Percentiles rank a stretch among this genome's conserved stretches.
These are phyloP conservation scores for Melospiza georgiana DNA, from an alignment of 2,113 vertebrate species.

Conservation along the genomic window DNA sequence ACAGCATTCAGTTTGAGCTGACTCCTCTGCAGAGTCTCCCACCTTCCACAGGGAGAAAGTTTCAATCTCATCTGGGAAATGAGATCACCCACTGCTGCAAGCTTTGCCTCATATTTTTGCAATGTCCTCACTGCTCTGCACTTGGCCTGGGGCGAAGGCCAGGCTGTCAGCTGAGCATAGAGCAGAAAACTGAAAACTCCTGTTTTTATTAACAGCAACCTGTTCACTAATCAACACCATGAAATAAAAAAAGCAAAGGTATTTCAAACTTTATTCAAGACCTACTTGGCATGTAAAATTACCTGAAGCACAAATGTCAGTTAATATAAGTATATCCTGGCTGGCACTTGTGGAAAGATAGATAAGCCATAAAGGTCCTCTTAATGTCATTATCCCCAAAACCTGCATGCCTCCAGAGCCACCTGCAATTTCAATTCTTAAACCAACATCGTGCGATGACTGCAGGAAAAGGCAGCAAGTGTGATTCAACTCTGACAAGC, in stretches of 20 bases:
- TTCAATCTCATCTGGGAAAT: not conserved
- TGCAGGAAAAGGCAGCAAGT: not conserved
- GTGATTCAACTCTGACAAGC: not conserved
- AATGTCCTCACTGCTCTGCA: not conserved
- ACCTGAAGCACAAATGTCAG: not conserved
- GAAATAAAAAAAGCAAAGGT: not conserved
- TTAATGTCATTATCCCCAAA: not conserved
- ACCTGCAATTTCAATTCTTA: not conserved
- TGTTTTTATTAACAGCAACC: not conserved
- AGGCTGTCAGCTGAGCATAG: not conserved
- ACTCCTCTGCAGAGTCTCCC: not conserved
- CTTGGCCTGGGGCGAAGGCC: not conserved
- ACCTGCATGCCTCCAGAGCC: not conserved
- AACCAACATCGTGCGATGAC: not conserved
- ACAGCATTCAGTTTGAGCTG: not conserved
- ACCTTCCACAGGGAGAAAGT: not conserved
- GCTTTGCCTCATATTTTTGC: not conserved
- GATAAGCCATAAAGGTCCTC: not conserved
- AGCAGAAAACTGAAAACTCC: not conserved
- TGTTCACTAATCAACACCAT: not conserved
- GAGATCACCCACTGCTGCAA: not conserved
- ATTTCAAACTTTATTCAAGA: not conserved
- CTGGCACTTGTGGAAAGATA: not conserved
- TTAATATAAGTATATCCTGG: not conserved
- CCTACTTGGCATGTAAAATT: not conserved